A percentile compares a stretch with the other conserved stretches of the same genome.
These are phyloP conservation scores for Siphamia tubifer DNA, from an alignment of 2,113 vertebrate genomes.

Conservation along the genomic window DNA sequence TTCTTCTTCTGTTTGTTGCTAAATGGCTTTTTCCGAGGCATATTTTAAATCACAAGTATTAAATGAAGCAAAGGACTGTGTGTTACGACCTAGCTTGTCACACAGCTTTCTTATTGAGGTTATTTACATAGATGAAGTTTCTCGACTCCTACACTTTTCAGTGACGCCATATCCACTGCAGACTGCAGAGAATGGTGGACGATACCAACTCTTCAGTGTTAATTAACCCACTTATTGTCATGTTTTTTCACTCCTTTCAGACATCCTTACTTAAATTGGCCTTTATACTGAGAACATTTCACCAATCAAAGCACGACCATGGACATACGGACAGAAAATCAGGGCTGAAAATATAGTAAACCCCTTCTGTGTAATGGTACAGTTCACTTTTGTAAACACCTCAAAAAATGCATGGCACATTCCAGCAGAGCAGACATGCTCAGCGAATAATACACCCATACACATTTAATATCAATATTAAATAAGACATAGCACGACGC, in stretches of 20 bases:
- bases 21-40: slow-evolving; percentile 93
- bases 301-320: not conserved
- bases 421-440: slow-evolving; percentile 30
- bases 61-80: not conserved
- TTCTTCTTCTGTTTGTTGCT: slow-evolving; percentile 95
- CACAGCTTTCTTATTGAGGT: slow-evolving; percentile 18
- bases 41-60: slow-evolving; percentile 51
- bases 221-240: not conserved
- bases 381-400: slow-evolving; percentile 67
- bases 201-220: slow-evolving; percentile 24
- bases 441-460: not conserved
- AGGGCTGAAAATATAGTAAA: not conserved
- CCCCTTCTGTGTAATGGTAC: slow-evolving; percentile 36
- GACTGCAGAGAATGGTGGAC: slow-evolving; percentile 61
- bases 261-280: rapidly evolving
- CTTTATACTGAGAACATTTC: rapidly evolving
- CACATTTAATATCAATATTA: not conserved
- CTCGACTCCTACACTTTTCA: slow-evolving; percentile 71
- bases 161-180: slow-evolving; percentile 74
- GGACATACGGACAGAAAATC: not conserved
- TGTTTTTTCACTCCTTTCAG: not conserved
- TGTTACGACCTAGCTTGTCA: not conserved
- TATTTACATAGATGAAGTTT: slow-evolving; percentile 79
- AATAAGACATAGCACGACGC: too few relatives aligned
- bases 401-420: slow-evolving; percentile 46